Evolutionary conservation across 2,113 vertebrate genomes (phyloP).

Genomic region (Channa argus): DNA sequence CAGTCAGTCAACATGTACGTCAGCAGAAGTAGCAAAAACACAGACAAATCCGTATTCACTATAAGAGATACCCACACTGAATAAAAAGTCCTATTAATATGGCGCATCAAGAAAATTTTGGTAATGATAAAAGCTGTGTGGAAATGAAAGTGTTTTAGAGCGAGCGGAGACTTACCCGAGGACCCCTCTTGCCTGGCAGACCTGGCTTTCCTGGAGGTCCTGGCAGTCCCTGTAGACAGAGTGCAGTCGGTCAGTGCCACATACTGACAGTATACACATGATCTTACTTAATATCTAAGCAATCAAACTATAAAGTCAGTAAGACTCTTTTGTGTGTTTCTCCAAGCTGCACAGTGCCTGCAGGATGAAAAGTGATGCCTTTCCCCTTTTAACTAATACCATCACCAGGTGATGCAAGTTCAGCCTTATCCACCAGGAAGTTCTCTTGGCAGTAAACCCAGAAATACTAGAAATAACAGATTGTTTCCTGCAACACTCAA

Average conservation of each 20-base stretch:
- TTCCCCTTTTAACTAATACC: slow-evolving; percentile 55
- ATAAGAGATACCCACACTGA: slow-evolving; percentile 6
- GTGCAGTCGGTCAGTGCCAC: slow-evolving; percentile 31
- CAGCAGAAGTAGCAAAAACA: slow-evolving; percentile 28
- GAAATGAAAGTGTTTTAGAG: slow-evolving; percentile 16
- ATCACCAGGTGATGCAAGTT: slow-evolving; percentile 58
- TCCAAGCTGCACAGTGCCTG: slow-evolving; percentile 10
- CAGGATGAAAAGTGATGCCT: slow-evolving; percentile 40
- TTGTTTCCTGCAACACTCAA: slow-evolving; percentile 72
- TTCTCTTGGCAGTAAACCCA: slow-evolving; percentile 65
- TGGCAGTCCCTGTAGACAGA: slow-evolving; percentile 86
- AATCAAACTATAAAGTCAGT: slow-evolving; percentile 21
- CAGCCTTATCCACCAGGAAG: slow-evolving; percentile 59
- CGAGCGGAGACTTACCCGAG: slow-evolving; percentile 87
- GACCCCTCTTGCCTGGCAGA: slow-evolving; percentile 89
- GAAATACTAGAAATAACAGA: slow-evolving; percentile 74
- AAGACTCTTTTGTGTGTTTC: slow-evolving; percentile 11
- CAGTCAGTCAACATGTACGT: slow-evolving; percentile 32
- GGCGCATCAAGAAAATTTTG: background rate
- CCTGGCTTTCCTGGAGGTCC: slow-evolving; percentile 93
- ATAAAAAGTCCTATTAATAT: slow-evolving; percentile 18
- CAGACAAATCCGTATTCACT: slow-evolving; percentile 21
- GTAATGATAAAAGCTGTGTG: background rate
- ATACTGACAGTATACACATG: slow-evolving; percentile 5
- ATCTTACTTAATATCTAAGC: slow-evolving; percentile 13